Percentiles rank a stretch among this genome's conserved stretches.
Conservation (phyloP, 2,113 vertebrate genomes). For the Tetrao urogallus region DNA sequence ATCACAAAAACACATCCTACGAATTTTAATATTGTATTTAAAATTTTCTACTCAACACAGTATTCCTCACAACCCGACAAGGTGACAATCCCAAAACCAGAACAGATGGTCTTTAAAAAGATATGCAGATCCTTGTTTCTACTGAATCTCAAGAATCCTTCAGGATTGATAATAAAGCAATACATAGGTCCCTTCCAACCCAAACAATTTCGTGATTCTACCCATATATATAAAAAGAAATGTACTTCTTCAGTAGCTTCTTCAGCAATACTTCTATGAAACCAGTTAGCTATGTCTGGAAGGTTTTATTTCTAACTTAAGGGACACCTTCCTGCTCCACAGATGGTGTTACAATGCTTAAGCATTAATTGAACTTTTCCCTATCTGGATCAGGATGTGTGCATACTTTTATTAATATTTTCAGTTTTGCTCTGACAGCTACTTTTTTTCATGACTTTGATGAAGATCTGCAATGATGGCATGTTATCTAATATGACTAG, state of each 20-base stretch:
- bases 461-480: background rate
- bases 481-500: background rate
- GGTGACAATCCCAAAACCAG: constrained; percentile 62
- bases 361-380: too few relatives aligned
- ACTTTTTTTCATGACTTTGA: too few relatives aligned
- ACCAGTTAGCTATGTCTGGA: constrained; percentile 35
- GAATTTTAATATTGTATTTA: constrained; percentile 68
- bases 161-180: constrained; percentile 61
- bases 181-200: background rate
- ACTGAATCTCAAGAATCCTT: constrained; percentile 70
- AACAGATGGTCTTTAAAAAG: constrained; percentile 77
- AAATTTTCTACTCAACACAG: constrained; percentile 59
- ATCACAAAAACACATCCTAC: constrained; percentile 38
- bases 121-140: constrained; percentile 62
- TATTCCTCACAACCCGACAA: constrained; percentile 56
- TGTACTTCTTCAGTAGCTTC: constrained; percentile 27
- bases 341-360: background rate
- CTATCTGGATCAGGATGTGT: too few relatives aligned
- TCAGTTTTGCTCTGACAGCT: too few relatives aligned
- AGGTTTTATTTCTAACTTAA: constrained; percentile 31
- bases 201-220: background rate
- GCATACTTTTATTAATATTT: too few relatives aligned
- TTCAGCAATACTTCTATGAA: constrained; percentile 20
- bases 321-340: constrained; percentile 29
- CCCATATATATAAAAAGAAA: constrained; percentile 69